These are phyloP conservation scores for Apodemia hepburni DNA, from an alignment of 2,888 invertebrate genomes.

Conservation along the genomic window DNA sequence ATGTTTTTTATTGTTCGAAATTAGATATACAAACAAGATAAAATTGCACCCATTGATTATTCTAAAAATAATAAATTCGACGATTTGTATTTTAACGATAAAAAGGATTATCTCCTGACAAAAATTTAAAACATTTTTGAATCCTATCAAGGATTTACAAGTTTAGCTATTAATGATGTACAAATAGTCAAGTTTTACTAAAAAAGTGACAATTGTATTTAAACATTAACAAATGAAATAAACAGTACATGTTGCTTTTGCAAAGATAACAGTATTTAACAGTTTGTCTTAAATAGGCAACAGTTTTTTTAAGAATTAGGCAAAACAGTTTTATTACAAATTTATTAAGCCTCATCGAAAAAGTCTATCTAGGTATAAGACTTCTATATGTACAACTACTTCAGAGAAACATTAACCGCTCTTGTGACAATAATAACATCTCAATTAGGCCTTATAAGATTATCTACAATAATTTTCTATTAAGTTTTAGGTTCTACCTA, in stretches of 20 bases:
- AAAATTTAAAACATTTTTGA: neutral
- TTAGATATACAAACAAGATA: conserved; percentile 37
- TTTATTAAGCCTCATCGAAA: conserved; percentile 48
- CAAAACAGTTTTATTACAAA: conserved; percentile 45
- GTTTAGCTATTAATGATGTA: neutral
- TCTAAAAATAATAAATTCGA: conserved; percentile 53
- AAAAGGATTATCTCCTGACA: neutral
- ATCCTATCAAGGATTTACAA: neutral
- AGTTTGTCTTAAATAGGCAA: conserved; percentile 39
- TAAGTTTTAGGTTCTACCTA: conserved; percentile 45
- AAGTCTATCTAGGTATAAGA: conserved; percentile 29
- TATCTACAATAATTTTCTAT: conserved; percentile 33
- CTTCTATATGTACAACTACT: conserved; percentile 46
- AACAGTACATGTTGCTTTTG: neutral
- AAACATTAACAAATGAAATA: conserved; percentile 4
- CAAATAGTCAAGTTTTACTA: neutral
- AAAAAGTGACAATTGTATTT: conserved; percentile 6
- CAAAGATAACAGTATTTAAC: conserved; percentile 10
- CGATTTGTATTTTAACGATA: conserved; percentile 28
- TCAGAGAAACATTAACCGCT: conserved; percentile 52
- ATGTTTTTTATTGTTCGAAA: conserved; percentile 48
- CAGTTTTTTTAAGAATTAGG: conserved; percentile 45
- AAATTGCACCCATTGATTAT: conserved; percentile 31
- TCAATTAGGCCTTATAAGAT: conserved; percentile 35
- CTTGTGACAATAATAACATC: conserved; percentile 36